phyloP scores from a whole-genome alignment of 2,797 vertebrate genomes.

The Botia almorhae region DNA sequence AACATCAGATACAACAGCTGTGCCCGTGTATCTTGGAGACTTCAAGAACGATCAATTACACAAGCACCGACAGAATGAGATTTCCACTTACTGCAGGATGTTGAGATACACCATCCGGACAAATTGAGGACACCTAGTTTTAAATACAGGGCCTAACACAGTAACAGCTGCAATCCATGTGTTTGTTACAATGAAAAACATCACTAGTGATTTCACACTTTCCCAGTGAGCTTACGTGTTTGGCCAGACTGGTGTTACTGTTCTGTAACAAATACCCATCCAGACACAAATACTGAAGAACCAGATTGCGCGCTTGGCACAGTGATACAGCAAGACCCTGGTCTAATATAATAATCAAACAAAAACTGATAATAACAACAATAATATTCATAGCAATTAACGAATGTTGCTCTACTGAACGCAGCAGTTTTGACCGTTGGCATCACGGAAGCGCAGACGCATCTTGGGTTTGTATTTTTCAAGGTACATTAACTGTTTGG shows the following conservation, averaged over 20 bases:
- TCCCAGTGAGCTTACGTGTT: conserved; percentile 15
- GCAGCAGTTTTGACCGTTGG: conserved; percentile 90
- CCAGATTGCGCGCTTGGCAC: conserved; percentile 56
- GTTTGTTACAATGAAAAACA: conserved; percentile 38
- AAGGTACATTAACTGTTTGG: conserved; percentile 96
- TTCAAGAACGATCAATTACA: conserved; percentile 12
- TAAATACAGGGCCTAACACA: conserved; percentile 34
- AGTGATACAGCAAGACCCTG: conserved; percentile 25
- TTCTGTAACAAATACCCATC: conserved; percentile 5
- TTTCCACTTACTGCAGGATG: conserved; percentile 23
- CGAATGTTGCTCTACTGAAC: conserved; percentile 78
- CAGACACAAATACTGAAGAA: conserved; percentile 27
- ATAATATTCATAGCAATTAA: conserved; percentile 61
- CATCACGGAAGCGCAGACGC: conserved; percentile 92
- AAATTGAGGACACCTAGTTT: conserved; percentile 14
- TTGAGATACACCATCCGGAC: conserved; percentile 29
- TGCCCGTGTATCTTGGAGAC: conserved; percentile 41
- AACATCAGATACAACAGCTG: conserved; percentile 43
- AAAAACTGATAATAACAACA: conserved; percentile 57
- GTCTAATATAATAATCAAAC: conserved; percentile 55
- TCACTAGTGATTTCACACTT: conserved; percentile 12
- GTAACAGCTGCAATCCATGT: conserved; percentile 24
- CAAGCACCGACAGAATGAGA: conserved; percentile 16
- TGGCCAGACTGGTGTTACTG: conserved; percentile 9
- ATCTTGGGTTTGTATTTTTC: conserved; percentile 97